Conservation (phyloP, 2,888 invertebrate genomes). For the Spodoptera exigua region DNA sequence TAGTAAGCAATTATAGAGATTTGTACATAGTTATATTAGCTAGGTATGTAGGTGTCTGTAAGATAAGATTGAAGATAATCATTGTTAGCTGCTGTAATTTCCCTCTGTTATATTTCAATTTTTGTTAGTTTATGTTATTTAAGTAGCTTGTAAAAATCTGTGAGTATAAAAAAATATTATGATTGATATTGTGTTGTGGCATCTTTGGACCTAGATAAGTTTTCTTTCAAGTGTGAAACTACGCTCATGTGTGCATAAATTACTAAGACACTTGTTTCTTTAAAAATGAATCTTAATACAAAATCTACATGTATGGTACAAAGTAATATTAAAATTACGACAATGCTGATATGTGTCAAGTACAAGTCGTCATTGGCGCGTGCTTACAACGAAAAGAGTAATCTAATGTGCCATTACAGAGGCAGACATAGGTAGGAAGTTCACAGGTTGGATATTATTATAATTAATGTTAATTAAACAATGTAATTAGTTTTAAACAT, state of each 20-base stretch:
- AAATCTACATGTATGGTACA: constrained; percentile 76
- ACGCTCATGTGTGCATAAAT: no score
- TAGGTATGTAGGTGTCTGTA: constrained; percentile 51
- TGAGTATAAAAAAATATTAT: constrained; percentile 29
- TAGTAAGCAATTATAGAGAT: constrained; percentile 53
- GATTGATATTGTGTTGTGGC: constrained; percentile 21
- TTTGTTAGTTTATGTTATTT: constrained; percentile 49
- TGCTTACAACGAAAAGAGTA: constrained; percentile 57
- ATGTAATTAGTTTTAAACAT: constrained; percentile 38
- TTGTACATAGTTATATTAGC: constrained; percentile 59
- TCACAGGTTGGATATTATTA: constrained; percentile 56
- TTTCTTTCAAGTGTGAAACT: no score
- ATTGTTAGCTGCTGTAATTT: constrained; percentile 74
- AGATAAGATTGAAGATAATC: constrained; percentile 87
- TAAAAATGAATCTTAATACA: constrained; percentile 31
- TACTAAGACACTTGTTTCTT: no score
- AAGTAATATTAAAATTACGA: constrained; percentile 71
- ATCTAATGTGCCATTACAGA: constrained; percentile 82
- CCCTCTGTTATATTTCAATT: constrained; percentile 53
- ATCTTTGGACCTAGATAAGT: constrained; percentile 1
- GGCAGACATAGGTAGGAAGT: constrained; percentile 68
- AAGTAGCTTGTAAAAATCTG: constrained; percentile 28
- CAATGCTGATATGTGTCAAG: constrained; percentile 33
- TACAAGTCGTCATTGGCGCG: constrained; percentile 44
- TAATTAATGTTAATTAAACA: constrained; percentile 48